Base-by-base conservation (phyloP, 2,797 vertebrate genomes). In the Pangasius sanitwongsei region DNA sequence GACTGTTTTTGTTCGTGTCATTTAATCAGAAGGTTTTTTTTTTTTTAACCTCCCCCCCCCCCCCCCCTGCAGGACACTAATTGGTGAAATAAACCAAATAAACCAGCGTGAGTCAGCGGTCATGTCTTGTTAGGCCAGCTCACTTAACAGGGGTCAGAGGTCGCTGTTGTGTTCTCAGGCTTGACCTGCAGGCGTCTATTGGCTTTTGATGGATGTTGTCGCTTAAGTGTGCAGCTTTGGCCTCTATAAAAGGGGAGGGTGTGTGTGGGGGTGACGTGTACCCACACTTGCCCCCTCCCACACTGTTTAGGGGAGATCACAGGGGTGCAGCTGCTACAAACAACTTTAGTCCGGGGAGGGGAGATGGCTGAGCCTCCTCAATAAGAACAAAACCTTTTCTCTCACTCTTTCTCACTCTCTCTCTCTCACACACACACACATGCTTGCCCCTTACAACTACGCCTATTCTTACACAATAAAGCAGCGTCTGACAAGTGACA, bases 131-230 rank as follows among this genome's bases (percentile, higher is more conserved):
- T 92, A 95, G 95, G 94, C 93, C 95, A 93, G 94, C 91, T 92
- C 89, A 28, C 93, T 95, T 93, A 95, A 94, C 93, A 95, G 94
- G 94, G 96, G 96, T 96, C 95, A 95, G 91, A 96, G 96, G 96
- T 96, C 93, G 92, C 93, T 96, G 96, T 97, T 95, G 96, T 96
- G 95, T 96, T 97, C 96, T 96, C 96, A 96, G 96, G 96, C 95
- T 90, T 97, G 96, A 97, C 96, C 96, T 96, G 96, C 95, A 96
- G 93, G 96, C 94, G 93, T 96, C 96, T 96, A 96, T 96, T 97
- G 96, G 95, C 96, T 96, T 96, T 96, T 97, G 96, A 97, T 96
- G 93, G 96, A 96, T 96, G 96, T 95, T 96, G 96, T 97, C 94
- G 93, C 95, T 96, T 95, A 96, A 97, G 96, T 96, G 96, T 96